phyloP scores from a whole-genome alignment of 2,113 vertebrate genomes.

The Phycodurus eques region DNA sequence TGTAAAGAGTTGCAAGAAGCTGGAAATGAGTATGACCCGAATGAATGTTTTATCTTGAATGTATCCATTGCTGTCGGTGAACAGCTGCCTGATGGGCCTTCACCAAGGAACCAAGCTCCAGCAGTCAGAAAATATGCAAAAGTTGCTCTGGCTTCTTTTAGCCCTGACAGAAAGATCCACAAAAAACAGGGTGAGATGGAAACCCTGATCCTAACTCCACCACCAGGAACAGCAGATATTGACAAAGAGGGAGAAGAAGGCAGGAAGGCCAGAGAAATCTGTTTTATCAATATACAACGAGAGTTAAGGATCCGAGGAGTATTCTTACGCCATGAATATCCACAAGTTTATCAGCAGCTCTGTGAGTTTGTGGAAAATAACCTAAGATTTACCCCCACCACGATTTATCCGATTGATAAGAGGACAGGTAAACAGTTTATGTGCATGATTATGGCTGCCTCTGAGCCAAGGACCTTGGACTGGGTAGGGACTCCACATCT shows the following conservation, averaged over 20 bases:
- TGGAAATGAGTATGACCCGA: slow-evolving; percentile 90
- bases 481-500: slow-evolving; percentile 98
- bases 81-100: slow-evolving; percentile 80
- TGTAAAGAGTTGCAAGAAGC: slow-evolving; percentile 88
- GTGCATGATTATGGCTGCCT: slow-evolving; percentile 99
- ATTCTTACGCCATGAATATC: slow-evolving; percentile 94
- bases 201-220: slow-evolving; percentile 93
- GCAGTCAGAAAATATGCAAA: slow-evolving; percentile 97
- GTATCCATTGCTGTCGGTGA: slow-evolving; percentile 94
- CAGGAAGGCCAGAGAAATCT: slow-evolving; percentile 89
- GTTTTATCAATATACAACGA: slow-evolving; percentile 96
- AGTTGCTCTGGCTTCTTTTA: slow-evolving; percentile 91
- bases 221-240: slow-evolving; percentile 87
- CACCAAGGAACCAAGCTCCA: slow-evolving; percentile 81
- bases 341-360: slow-evolving; percentile 91
- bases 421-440: slow-evolving; percentile 97
- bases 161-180: slow-evolving; percentile 83
- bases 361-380: slow-evolving; percentile 95
- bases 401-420: slow-evolving; percentile 96
- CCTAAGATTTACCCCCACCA: slow-evolving; percentile 93
- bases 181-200: slow-evolving; percentile 93
- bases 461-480: slow-evolving; percentile 92
- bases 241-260: slow-evolving; percentile 93
- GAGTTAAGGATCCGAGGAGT: slow-evolving; percentile 93
- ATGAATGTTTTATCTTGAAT: slow-evolving; percentile 97